Evolutionary conservation across 92 coral and sea anemone genomes (phyloP), one percentile per base, ranked within the genome.

Genomic region (Paragorgia papillata): DNA sequence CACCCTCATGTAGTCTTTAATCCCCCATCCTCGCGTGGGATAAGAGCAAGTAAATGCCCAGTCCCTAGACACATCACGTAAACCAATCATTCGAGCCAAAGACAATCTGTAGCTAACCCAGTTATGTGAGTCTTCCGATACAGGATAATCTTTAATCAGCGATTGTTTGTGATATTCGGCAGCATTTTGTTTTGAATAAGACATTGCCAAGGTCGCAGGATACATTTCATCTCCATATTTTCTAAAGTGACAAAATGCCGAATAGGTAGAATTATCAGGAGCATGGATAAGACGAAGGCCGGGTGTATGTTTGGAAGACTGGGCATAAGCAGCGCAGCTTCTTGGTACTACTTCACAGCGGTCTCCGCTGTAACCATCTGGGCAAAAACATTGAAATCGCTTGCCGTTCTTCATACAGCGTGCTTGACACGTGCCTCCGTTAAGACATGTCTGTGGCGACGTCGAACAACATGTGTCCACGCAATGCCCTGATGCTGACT

Each of bases 11-110:
- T 83, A 86, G 27, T 83, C 88, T 8, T 13, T 74, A 50, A 60
- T 60, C 5, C 55, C 73, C 2, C 87, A 55, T 32, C 83, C 90
- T 12, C 62, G 73, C 43, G 43, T 33, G 56, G 83, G 69, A 34
- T 80, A 87, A 44, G 69, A 80, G 49, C 95, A 89, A 5, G 95
- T 79, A 39, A 80, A 18, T 21, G 86, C 85, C 95, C 88, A 89
- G 60, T 86, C 83, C 8, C 73, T 78, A 0, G 95, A 86, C 31
- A 28, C 30, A 19, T 71, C 71, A 13, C 76, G 82, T 22, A 88
- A 32, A 7, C 57, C 77, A 17, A 61, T 17, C 89, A 88, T 89
- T 7, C 68, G 69, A 2, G 41, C 34, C 20, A 86, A 55, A 3
- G 85, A 74, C 10, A 89, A 29, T 51, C 71, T 64, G 43, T 64